Evolutionary conservation across 2,113 vertebrate genomes (phyloP).

Genomic region (Periophthalmus modestus): DNA sequence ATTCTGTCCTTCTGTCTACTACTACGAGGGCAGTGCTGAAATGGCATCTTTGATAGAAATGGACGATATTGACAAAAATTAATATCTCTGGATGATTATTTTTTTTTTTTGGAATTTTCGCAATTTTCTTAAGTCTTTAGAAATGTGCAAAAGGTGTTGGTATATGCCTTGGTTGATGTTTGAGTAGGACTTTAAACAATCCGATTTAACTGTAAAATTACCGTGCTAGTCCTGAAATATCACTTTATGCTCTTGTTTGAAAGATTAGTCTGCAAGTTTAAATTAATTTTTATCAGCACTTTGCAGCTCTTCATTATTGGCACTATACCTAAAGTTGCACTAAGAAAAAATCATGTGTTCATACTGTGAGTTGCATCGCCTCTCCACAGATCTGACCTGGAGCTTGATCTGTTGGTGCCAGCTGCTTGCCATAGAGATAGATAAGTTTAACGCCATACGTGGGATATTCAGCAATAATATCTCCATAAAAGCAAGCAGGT

Average conservation of each 20-base stretch:
- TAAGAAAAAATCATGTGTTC: too few relatives aligned
- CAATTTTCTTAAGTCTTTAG: neutral
- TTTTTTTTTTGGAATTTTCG: neutral
- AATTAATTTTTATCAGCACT: neutral
- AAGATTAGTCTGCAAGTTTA: neutral
- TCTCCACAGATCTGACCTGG: too few relatives aligned
- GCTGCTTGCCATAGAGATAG: too few relatives aligned
- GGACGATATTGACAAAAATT: neutral
- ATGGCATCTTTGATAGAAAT: neutral
- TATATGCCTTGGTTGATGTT: neutral
- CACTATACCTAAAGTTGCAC: too few relatives aligned
- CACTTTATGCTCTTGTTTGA: neutral
- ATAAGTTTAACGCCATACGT: too few relatives aligned
- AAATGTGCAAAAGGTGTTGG: neutral
- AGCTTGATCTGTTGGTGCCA: too few relatives aligned
- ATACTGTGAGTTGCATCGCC: too few relatives aligned
- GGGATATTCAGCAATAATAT: too few relatives aligned
- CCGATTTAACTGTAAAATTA: neutral
- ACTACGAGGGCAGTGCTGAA: neutral
- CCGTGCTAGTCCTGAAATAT: neutral
- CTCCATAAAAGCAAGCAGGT: too few relatives aligned
- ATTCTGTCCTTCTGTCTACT: constrained; percentile 38
- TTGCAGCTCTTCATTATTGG: neutral
- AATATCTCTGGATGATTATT: neutral
- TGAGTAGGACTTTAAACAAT: too few relatives aligned